Base-by-base conservation (phyloP, 2,797 vertebrate species). In the Eurystomus glaucurus region DNA sequence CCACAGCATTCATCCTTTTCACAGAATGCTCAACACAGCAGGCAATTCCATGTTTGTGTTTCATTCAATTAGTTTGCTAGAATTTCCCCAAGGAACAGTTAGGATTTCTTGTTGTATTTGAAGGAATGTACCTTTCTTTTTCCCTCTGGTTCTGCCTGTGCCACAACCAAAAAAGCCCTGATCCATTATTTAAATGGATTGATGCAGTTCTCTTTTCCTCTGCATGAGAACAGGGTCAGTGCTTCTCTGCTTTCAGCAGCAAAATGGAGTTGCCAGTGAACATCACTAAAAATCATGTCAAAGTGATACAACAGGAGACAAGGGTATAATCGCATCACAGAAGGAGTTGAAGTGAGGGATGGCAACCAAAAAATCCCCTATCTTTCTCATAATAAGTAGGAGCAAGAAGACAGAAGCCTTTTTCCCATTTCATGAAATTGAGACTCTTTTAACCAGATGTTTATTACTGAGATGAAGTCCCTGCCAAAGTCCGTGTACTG, bases 21-120 rank as follows among this genome's bases (percentile, higher is more conserved):
- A 74, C 74, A 91, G 25, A 76, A 77, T 19, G 28, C 28, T 86
- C 19, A 3, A 74, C 46, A 62, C 58, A 86, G 77, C 25, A 93
- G 72, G 69, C 22, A 72, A 22, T 51, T 81, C 79, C 55, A 8
- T 57, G 37, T 71, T 88, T 85, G 41, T 84, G 18, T 60, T 94
- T 83, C 85, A 72, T 89, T 95, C 72, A 78, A 75, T 84, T 95
- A 76, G n/a, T 84, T 94, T 93, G n/a, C 61, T 85, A 11, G 70
- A 76, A 95, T 95, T 97, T 93, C 85, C 88, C 90, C 17, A 70
- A 82, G 58, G 85, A 95, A 69, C 41, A 46, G 18, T 33, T 90
- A 21, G n/a, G 39, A 72, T 83, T 94, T 95, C 50, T 28, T 62
- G 45, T 45, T 80, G 8, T 39, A 80, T 95, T 90, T 89, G 91